Base-by-base conservation (phyloP, 2,113 vertebrate genomes). In the Enhydra lutris region DNA sequence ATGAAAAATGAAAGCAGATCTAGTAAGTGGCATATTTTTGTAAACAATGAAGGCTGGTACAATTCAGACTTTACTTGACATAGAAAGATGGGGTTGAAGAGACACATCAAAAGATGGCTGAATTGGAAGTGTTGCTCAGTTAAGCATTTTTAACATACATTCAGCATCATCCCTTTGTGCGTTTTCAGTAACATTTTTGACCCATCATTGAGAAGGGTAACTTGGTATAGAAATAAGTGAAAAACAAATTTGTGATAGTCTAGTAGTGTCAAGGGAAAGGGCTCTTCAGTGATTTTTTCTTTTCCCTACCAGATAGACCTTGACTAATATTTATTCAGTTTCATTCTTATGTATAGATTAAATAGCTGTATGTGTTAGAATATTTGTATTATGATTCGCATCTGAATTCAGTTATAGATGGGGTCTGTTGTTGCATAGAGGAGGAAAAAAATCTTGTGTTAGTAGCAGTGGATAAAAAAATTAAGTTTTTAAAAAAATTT, bases 321-420 rank as follows among this genome's bases (percentile, higher is more conserved):
- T 96, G 88, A 65, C 21, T 26, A 78, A 4, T 78, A 88, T 96
- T 97, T 89, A 95, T 89, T 97, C 39, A 69, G 31, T 92, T 96
- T 92, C 88, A 85, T 73, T 95, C 12, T 87, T 85, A 31, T 55
- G 8, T 92, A 8, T 63, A 17, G 78, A 42, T 94, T 90, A 84
- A 39, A 36, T 74, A 73, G 34, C 59, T 26, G 26, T 63, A 6
- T 45, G 29, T 71, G 5, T 79, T 34, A 74, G 78, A 80, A 59
- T 92, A 82, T 84, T 90, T 96, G 17, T 55, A 73, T 57, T 89
- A 29, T 26, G 31, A 55, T 91, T 94, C 34, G 21, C 71, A 57
- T 29, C 47, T 57, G 47, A 84, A 90, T 80, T 90, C 61, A 83
- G 29, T 61, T 81, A 11, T n/a, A 52, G 50, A 39, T 86, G 6